Evolutionary conservation across 2,797 vertebrate species (phyloP).

Genomic region (Dallia pectoralis): DNA sequence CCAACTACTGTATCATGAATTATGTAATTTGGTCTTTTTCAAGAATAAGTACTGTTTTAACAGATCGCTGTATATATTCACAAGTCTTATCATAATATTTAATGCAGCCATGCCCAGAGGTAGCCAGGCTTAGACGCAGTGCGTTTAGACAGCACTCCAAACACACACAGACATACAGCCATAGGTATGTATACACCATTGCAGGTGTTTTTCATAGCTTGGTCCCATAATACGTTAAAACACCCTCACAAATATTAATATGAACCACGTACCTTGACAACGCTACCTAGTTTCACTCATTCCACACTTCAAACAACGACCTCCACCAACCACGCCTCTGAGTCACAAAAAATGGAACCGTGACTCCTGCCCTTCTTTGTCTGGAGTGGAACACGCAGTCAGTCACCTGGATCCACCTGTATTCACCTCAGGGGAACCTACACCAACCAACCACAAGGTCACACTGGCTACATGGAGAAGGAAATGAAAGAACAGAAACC

Average conservation of each 20-base stretch:
- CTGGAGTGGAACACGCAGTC: too few species aligned
- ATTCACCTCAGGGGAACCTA: too few species aligned
- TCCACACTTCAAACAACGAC: too few species aligned
- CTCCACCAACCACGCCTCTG: too few species aligned
- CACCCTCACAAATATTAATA: too few species aligned
- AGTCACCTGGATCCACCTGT: too few species aligned
- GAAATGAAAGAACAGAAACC: neutral
- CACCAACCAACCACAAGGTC: too few species aligned
- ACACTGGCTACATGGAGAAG: neutral
- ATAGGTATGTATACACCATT: conserved; percentile 3
- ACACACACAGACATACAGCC: neutral
- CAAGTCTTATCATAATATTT: conserved; percentile 21
- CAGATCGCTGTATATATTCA: conserved; percentile 30
- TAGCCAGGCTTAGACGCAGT: conserved; percentile 27
- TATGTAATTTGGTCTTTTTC: conserved; percentile 34
- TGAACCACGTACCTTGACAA: too few species aligned
- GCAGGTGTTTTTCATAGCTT: conserved; percentile 31
- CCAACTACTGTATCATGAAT: conserved; percentile 30
- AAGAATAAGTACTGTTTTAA: conserved; percentile 37
- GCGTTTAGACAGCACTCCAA: conserved; percentile 22
- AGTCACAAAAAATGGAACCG: too few species aligned
- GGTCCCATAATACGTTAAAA: conserved; percentile 7
- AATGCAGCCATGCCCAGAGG: conserved; percentile 6
- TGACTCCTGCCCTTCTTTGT: too few species aligned
- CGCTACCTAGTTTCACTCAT: too few species aligned